Evolutionary conservation across 2,888 invertebrate species (phyloP).

Genomic region (Drosophila ezoana): DNA sequence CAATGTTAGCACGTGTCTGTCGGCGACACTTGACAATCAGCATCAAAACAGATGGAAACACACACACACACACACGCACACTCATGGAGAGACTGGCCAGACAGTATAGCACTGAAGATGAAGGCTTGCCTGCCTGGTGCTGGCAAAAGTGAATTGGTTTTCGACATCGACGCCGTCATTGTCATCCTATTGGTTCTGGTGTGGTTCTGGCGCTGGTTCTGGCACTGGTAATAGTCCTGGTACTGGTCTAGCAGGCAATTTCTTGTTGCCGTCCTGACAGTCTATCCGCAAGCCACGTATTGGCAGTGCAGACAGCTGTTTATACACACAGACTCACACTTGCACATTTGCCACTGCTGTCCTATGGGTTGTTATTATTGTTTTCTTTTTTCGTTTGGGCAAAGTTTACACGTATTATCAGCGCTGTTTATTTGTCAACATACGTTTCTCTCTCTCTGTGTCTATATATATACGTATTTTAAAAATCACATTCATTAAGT

Average conservation of each 20-base stretch:
- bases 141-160: slow-evolving; percentile 63
- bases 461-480: slow-evolving; percentile 24
- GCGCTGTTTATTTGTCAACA: slow-evolving; percentile 74
- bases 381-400: slow-evolving; percentile 20
- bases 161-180: slow-evolving; percentile 63
- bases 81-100: slow-evolving; percentile 1
- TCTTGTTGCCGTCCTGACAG: slow-evolving; percentile 43
- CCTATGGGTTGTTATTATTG: slow-evolving; percentile 27
- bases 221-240: slow-evolving; percentile 9
- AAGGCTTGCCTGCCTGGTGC: slow-evolving; percentile 35
- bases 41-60: slow-evolving; percentile 67
- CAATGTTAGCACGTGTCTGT: slow-evolving; percentile 79
- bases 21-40: slow-evolving; percentile 76
- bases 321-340: slow-evolving; percentile 29
- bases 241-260: slow-evolving; percentile 24
- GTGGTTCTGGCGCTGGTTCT: slow-evolving; percentile 10
- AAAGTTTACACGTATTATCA: slow-evolving; percentile 76
- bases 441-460: slow-evolving; percentile 1
- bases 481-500: slow-evolving; percentile 56
- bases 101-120: slow-evolving; percentile 44
- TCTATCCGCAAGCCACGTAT: slow-evolving; percentile 39
- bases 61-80: slow-evolving; percentile 20
- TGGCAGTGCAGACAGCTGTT: slow-evolving; percentile 65
- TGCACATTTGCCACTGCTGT: slow-evolving; percentile 6
- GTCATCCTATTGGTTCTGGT: slow-evolving; percentile 39